Evolutionary conservation across 2,888 invertebrate genomes (phyloP).

Genomic region (Phasia obesa): DNA sequence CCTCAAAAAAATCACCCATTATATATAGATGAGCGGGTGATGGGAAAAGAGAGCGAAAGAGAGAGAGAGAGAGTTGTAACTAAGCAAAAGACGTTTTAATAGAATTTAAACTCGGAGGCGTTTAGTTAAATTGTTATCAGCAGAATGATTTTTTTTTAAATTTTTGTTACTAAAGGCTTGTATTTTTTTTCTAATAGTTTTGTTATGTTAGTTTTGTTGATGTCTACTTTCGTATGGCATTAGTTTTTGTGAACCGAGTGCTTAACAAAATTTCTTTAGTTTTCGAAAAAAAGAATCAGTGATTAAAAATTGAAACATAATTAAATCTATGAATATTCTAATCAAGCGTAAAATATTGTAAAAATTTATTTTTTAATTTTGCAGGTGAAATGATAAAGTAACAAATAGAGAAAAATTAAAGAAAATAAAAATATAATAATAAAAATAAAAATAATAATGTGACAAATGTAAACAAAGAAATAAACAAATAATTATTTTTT

Average conservation of each 20-base stretch:
- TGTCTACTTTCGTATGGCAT: conserved; percentile 33
- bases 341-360: too few relatives aligned
- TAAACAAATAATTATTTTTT: not conserved
- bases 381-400: too few relatives aligned
- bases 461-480: not conserved
- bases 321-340: too few relatives aligned
- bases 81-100: conserved; percentile 21
- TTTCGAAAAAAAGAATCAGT: conserved; percentile 17
- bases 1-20: too few relatives aligned
- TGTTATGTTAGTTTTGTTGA: conserved; percentile 2
- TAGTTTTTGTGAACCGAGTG: not conserved
- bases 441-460: not conserved
- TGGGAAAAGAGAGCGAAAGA: not conserved
- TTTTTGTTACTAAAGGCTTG: conserved; percentile 21
- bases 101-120: conserved; percentile 43
- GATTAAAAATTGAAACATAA: conserved; percentile 4
- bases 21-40: too few relatives aligned
- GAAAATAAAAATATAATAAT: not conserved
- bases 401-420: too few relatives aligned
- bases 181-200: conserved; percentile 39
- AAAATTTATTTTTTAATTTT: too few relatives aligned
- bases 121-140: conserved; percentile 59
- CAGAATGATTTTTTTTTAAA: not conserved
- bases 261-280: conserved; percentile 24
- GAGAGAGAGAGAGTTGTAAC: conserved; percentile 3